Evolutionary conservation across 1,140 invertebrate species (phyloP).

Genomic region (Drosophila aff.): DNA sequence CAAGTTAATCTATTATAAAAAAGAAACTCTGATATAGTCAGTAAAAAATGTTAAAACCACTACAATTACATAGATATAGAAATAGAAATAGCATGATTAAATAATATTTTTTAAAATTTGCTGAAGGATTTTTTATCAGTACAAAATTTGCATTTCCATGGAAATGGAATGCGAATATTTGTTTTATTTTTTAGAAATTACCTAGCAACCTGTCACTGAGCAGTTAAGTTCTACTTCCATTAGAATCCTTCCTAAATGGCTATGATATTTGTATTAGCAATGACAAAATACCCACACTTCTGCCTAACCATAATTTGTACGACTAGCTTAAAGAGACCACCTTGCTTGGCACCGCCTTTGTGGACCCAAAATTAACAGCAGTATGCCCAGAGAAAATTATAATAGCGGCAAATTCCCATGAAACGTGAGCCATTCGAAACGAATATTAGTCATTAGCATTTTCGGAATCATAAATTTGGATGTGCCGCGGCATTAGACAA

Average conservation of each 20-base stretch:
- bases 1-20: neutral
- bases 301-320: neutral
- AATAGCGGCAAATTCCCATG: neutral
- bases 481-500: slow-evolving; percentile 41
- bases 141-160: neutral
- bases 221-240: neutral
- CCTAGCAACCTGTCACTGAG: slow-evolving; percentile 5
- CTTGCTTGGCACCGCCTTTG: slow-evolving; percentile 12
- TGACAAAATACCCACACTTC: slow-evolving; percentile 5
- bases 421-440: slow-evolving; percentile 40
- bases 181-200: slow-evolving; percentile 7
- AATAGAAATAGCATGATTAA: too few relatives aligned
- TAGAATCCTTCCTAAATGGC: neutral
- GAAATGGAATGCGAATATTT: neutral
- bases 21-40: neutral
- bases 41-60: neutral
- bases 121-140: neutral
- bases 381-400: slow-evolving; percentile 15
- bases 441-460: slow-evolving; percentile 63
- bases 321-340: slow-evolving; percentile 1
- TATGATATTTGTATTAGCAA: neutral
- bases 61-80: neutral
- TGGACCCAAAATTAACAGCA: neutral
- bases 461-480: slow-evolving; percentile 44
- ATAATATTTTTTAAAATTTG: too few relatives aligned